These are phyloP conservation scores for Psilopsiagon aurifrons DNA, from an alignment of 2,113 vertebrate genomes.

Conservation along the genomic window DNA sequence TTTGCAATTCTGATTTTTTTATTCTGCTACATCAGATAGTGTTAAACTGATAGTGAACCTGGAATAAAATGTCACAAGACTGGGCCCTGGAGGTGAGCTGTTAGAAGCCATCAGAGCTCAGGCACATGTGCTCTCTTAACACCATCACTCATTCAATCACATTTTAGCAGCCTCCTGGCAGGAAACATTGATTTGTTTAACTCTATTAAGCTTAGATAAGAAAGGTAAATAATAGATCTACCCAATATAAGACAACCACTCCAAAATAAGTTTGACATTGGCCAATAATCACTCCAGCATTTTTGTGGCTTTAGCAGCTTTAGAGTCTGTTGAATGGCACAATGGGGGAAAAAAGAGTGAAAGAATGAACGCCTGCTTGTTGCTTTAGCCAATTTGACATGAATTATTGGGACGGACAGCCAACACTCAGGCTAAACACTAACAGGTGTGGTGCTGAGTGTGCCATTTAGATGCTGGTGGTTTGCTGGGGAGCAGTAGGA, in stretches of 20 bases:
- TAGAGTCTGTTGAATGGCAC: slow-evolving; percentile 60
- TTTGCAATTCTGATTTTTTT: background rate
- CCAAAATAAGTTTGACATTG: slow-evolving; percentile 76
- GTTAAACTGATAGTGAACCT: slow-evolving; percentile 38
- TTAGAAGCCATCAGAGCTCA: slow-evolving; percentile 42
- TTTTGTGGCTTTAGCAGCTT: slow-evolving; percentile 76
- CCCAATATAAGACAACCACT: slow-evolving; percentile 61
- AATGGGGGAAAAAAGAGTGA: background rate
- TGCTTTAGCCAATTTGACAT: background rate
- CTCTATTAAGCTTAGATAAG: slow-evolving; percentile 72
- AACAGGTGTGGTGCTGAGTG: background rate
- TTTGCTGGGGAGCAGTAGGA: background rate
- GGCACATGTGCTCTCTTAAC: slow-evolving; percentile 50
- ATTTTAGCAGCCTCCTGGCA: slow-evolving; percentile 29
- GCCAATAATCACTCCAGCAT: slow-evolving; percentile 74
- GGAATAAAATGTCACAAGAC: slow-evolving; percentile 10
- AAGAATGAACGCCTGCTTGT: background rate
- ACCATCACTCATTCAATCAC: slow-evolving; percentile 19
- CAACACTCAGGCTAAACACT: background rate
- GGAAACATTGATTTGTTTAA: slow-evolving; percentile 75
- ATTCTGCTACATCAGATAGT: background rate
- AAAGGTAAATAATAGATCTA: slow-evolving; percentile 74
- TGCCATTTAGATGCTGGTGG: background rate
- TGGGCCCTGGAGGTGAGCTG: slow-evolving; percentile 9
- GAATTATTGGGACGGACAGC: slow-evolving; percentile 62